phyloP scores from a whole-genome alignment of 2,888 invertebrate species.

The Pachliopta kotzebuea region DNA sequence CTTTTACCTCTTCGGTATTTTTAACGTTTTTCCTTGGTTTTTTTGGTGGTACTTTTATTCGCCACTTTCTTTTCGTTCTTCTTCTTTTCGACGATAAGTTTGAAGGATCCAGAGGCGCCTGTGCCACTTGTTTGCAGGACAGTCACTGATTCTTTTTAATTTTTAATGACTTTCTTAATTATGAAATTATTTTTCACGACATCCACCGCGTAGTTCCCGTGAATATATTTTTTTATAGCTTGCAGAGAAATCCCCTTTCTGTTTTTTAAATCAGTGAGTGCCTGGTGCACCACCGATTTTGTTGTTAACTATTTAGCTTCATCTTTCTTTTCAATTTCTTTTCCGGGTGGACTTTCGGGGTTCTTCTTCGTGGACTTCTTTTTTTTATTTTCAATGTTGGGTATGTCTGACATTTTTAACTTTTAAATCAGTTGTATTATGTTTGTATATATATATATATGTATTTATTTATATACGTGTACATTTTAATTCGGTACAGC shows the following conservation, averaged over 20 bases:
- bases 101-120: slow-evolving; percentile 65
- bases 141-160: slow-evolving; percentile 53
- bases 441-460: too few species aligned
- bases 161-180: slow-evolving; percentile 60
- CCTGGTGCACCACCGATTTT: slow-evolving; percentile 58
- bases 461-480: too few species aligned
- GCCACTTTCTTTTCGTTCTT: slow-evolving; percentile 39
- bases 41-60: slow-evolving; percentile 6
- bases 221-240: slow-evolving; percentile 64
- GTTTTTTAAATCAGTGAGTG: slow-evolving; percentile 49
- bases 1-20: slow-evolving; percentile 11
- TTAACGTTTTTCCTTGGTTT: slow-evolving; percentile 33
- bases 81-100: slow-evolving; percentile 43
- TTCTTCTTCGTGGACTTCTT: slow-evolving; percentile 38
- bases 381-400: slow-evolving; percentile 22
- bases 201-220: slow-evolving; percentile 52
- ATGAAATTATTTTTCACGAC: slow-evolving; percentile 51
- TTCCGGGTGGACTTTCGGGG: slow-evolving; percentile 40
- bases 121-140: slow-evolving; percentile 60
- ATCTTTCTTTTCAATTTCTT: slow-evolving; percentile 35
- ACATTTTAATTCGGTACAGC: too few species aligned
- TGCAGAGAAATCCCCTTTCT: slow-evolving; percentile 64
- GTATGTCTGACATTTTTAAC: slow-evolving; percentile 15
- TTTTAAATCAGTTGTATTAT: too few species aligned
- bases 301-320: slow-evolving; percentile 53